A percentile compares a stretch with the other conserved stretches of the same genome.
These are phyloP conservation scores for Lutraria rhynchaena DNA, from an alignment of 1,140 invertebrate species.

Conservation along the genomic window DNA sequence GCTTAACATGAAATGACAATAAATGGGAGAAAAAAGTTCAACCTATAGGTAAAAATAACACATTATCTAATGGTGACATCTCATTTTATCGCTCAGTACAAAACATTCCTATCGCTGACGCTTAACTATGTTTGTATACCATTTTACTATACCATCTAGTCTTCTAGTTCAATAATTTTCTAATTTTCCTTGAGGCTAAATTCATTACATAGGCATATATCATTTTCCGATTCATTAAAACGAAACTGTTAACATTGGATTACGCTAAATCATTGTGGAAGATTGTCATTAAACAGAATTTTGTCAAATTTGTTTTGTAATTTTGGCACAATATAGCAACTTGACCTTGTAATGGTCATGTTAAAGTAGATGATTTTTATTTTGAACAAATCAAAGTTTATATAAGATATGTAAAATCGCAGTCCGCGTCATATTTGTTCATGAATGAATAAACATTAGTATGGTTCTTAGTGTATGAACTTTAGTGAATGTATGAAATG, in stretches of 20 bases:
- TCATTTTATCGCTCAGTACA: neutral
- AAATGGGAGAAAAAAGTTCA: no score
- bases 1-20: no score
- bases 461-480: no score
- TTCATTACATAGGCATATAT: constrained; percentile 26
- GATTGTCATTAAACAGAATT: neutral
- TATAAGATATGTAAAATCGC: no score
- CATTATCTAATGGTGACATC: neutral
- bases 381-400: no score
- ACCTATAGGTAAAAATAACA: constrained; percentile 2
- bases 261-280: constrained; percentile 28
- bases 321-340: no score
- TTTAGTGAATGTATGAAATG: no score
- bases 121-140: constrained; percentile 21
- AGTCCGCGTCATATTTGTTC: no score
- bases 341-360: no score
- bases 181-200: constrained; percentile 86
- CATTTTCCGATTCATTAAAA: constrained; percentile 47
- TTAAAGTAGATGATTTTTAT: no score
- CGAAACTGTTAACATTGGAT: constrained; percentile 40
- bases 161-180: constrained; percentile 31
- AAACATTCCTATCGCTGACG: neutral
- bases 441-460: no score
- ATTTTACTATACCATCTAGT: constrained; percentile 5
- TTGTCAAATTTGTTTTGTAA: no score